phyloP scores from a whole-genome alignment of 1,140 invertebrate species.

The Bombus waltoni region DNA sequence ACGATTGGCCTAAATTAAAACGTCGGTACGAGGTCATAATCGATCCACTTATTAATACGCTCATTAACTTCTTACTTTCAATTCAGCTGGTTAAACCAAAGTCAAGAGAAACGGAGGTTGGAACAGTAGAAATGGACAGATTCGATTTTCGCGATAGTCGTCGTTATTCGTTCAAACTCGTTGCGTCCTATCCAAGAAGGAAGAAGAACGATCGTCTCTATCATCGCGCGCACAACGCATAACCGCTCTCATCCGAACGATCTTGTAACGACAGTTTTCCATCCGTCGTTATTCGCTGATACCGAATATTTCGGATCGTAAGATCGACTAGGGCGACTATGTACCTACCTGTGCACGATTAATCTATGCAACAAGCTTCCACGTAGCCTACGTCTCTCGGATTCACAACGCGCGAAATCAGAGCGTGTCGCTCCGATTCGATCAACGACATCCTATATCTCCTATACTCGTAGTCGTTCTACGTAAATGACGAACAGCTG shows the following conservation, averaged over 20 bases:
- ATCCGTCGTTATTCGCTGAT: background rate
- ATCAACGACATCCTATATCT: no score
- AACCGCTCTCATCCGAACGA: no score
- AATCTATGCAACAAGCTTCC: background rate
- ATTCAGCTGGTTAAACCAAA: background rate
- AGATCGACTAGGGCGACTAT: background rate
- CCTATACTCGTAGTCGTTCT: background rate
- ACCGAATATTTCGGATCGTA: background rate
- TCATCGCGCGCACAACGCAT: no score
- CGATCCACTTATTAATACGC: background rate
- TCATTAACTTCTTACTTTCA: background rate
- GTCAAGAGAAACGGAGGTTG: no score
- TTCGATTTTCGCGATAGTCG: background rate
- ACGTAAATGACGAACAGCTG: background rate
- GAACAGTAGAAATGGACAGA: background rate
- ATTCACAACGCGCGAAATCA: background rate
- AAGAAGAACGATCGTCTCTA: no score
- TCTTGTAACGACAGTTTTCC: background rate
- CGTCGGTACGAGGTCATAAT: background rate
- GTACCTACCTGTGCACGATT: background rate
- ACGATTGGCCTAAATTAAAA: conserved; percentile 18
- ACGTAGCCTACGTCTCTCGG: background rate
- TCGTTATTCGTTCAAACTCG: background rate
- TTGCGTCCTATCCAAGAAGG: background rate
- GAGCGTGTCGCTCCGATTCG: no score